phyloP scores from a whole-genome alignment of 37 sponge, comb jelly and placozoan genomes.

The Dysidea cf. avara region DNA sequence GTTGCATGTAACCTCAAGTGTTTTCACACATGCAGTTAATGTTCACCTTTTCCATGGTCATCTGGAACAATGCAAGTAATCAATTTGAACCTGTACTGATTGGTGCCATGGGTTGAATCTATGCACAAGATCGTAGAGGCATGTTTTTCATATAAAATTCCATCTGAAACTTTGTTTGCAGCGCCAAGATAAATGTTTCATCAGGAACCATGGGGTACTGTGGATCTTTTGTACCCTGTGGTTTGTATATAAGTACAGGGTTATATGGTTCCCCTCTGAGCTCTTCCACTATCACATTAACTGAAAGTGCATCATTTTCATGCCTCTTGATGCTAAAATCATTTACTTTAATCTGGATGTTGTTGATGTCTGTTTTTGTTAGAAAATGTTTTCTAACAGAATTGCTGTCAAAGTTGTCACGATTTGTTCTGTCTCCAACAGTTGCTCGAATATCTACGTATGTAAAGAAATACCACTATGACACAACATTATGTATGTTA shows the following conservation, averaged over 20 bases:
- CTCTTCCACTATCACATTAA: neutral
- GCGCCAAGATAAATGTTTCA: constrained; percentile 2
- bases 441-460: constrained; percentile 18
- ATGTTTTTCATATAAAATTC: constrained; percentile 8
- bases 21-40: too few relatives aligned
- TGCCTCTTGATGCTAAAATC: constrained; percentile 14
- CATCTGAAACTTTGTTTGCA: constrained; percentile 27
- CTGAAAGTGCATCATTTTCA: constrained; percentile 11
- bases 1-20: too few relatives aligned
- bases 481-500: too few relatives aligned
- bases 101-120: constrained; percentile 42
- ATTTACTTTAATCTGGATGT: constrained; percentile 11
- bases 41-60: constrained; percentile 29
- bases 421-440: constrained; percentile 20
- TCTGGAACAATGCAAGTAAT: constrained; percentile 25
- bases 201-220: neutral
- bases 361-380: constrained; percentile 6
- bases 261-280: constrained; percentile 3
- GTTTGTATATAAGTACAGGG: constrained; percentile 8
- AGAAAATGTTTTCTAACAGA: constrained; percentile 1
- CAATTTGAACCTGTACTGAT: constrained; percentile 28
- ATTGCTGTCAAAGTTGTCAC: neutral
- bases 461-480: too few relatives aligned
- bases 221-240: neutral
- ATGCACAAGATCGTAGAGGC: constrained; percentile 26